A percentile compares a stretch with the other conserved stretches of the same genome.
phyloP scores from a whole-genome alignment of 1,140 invertebrate genomes.

The Lepidurus couesii region DNA sequence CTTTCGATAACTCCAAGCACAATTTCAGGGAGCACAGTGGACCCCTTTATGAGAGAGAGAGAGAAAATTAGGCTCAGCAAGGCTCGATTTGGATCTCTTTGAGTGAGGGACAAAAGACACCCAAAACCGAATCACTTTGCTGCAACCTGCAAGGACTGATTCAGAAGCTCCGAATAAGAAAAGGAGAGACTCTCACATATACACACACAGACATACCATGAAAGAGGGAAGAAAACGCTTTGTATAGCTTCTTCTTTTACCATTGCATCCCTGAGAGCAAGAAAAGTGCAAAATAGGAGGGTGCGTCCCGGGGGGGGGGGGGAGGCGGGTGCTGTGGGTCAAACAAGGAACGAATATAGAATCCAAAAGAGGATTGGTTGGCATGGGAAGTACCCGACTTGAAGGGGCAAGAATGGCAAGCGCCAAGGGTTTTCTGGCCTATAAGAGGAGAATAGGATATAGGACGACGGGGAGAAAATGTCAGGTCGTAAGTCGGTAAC shows the following conservation, averaged over 20 bases:
- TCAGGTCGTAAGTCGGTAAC: constrained; percentile 11
- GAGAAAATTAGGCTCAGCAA: constrained; percentile 14
- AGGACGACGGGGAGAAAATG: not conserved
- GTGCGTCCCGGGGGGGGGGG: not conserved
- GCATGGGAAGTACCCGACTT: not conserved
- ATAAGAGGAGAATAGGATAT: not conserved
- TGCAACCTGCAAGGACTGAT: too few relatives aligned
- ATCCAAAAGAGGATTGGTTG: constrained; percentile 13
- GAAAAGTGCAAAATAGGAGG: too few relatives aligned
- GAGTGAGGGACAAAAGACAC: constrained; percentile 4
- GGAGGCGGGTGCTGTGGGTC: not conserved
- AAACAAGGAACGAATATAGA: not conserved
- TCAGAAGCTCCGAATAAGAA: too few relatives aligned
- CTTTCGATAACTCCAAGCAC: too few relatives aligned
- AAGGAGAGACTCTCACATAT: too few relatives aligned
- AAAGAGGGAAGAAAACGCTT: too few relatives aligned
- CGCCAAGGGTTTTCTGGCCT: not conserved
- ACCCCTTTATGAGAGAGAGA: not conserved
- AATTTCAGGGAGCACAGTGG: too few relatives aligned
- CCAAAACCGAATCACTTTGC: not conserved
- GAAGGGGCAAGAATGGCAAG: not conserved
- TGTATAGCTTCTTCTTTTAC: too few relatives aligned
- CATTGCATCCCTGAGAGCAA: too few relatives aligned
- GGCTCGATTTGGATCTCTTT: constrained; percentile 5
- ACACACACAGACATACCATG: too few relatives aligned